phyloP scores from a whole-genome alignment of 2,888 invertebrate species.

The Eristalis pertinax region DNA sequence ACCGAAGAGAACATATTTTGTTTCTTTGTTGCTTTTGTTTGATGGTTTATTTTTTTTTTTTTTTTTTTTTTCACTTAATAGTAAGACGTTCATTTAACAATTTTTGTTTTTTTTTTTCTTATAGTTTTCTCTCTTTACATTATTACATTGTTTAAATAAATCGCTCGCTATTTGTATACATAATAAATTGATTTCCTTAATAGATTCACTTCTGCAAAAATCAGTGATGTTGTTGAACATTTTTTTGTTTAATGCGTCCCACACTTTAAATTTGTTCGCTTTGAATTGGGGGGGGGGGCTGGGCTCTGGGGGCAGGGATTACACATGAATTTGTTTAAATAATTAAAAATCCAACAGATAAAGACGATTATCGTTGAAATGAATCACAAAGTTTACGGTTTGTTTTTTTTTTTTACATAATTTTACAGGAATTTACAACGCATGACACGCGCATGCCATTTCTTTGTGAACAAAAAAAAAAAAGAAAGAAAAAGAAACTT shows the following conservation, averaged over 20 bases:
- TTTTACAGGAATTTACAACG: slow-evolving; percentile 72
- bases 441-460: slow-evolving; percentile 19
- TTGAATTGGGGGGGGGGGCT: no score
- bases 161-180: slow-evolving; percentile 1
- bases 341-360: slow-evolving; percentile 62
- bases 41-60: neutral
- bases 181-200: slow-evolving; percentile 35
- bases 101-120: slow-evolving; percentile 4
- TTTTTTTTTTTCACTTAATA: slow-evolving; percentile 27
- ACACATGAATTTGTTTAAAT: slow-evolving; percentile 10
- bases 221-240: no score
- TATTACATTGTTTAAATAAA: slow-evolving; percentile 35
- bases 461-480: no score
- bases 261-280: neutral
- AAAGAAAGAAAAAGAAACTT: no score
- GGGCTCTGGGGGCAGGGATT: neutral
- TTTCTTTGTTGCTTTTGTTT: neutral
- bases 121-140: slow-evolving; percentile 1
- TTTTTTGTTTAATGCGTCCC: no score
- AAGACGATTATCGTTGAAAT: slow-evolving; percentile 59
- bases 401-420: slow-evolving; percentile 62
- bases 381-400: slow-evolving; percentile 58
- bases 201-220: slow-evolving; percentile 57
- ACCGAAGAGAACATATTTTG: no score
- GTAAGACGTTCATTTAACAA: slow-evolving; percentile 8